Evolutionary conservation across 1,140 invertebrate genomes (phyloP).

Genomic region (Papilio xuthus): DNA sequence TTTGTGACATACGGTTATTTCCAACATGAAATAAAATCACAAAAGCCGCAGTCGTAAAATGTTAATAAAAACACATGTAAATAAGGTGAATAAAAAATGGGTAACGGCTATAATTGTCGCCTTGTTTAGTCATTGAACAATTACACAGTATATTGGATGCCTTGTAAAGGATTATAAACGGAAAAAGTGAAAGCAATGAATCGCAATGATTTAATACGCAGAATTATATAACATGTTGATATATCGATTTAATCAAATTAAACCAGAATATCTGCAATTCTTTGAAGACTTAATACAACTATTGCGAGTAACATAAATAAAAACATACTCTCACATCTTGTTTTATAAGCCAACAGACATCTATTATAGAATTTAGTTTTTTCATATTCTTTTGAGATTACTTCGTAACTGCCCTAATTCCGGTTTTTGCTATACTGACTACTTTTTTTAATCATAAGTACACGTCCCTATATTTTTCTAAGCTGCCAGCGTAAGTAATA

Average conservation of each 20-base stretch:
- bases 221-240: conserved; percentile 1
- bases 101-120: background rate
- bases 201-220: background rate
- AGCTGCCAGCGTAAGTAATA: background rate
- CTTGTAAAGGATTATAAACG: conserved; percentile 12
- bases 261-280: background rate
- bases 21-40: background rate
- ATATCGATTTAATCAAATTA: conserved; percentile 13
- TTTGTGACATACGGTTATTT: background rate
- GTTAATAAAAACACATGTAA: background rate
- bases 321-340: background rate
- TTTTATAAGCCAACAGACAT: background rate
- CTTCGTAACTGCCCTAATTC: too few relatives aligned
- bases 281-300: background rate
- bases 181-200: conserved; percentile 7
- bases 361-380: background rate
- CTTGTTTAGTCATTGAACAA: background rate
- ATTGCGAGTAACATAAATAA: background rate
- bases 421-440: too few relatives aligned
- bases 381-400: too few relatives aligned
- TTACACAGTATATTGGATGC: background rate
- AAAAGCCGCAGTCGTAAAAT: background rate
- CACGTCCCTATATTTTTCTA: too few relatives aligned
- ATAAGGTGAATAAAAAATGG: background rate
- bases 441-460: too few relatives aligned